Conservation (phyloP, 2,888 invertebrate genomes). For the Caenorhabditis afra region DNA sequence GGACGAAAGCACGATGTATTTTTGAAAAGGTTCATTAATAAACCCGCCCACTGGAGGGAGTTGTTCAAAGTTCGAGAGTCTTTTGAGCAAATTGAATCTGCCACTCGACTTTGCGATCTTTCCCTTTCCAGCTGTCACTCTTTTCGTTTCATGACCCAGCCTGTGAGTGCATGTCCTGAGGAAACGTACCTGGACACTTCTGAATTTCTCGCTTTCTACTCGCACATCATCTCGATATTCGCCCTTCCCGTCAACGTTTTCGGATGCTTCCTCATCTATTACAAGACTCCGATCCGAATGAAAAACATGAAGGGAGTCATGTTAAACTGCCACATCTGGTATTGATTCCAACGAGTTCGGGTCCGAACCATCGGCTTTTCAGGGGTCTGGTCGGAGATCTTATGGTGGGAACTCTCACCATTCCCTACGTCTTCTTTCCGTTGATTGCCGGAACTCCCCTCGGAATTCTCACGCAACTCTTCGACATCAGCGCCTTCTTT, state of each 20-base stretch:
- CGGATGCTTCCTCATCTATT: conserved; percentile 37
- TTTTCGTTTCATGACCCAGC: not conserved
- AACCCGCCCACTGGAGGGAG: not conserved
- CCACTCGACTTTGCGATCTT: conserved; percentile 16
- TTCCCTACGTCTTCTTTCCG: conserved; percentile 52
- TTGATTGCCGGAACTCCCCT: conserved; percentile 40
- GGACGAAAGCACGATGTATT: not conserved
- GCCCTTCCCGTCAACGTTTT: conserved; percentile 43
- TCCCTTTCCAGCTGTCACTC: not conserved
- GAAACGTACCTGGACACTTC: conserved; percentile 31
- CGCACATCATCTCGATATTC: conserved; percentile 42
- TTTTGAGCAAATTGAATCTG: conserved; percentile 24
- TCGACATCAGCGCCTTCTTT: conserved; percentile 43
- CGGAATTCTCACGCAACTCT: conserved; percentile 34
- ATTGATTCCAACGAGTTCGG: not conserved
- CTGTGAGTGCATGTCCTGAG: conserved; percentile 10
- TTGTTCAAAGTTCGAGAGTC: conserved; percentile 22
- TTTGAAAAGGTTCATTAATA: too few species aligned
- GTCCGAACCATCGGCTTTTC: not conserved
- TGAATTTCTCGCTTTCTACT: conserved; percentile 28
- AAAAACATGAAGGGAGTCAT: conserved; percentile 50
- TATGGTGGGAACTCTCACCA: conserved; percentile 49
- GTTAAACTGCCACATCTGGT: conserved; percentile 44
- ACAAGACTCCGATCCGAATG: conserved; percentile 48
- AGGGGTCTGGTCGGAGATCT: conserved; percentile 38